Base-by-base conservation (phyloP, 2,797 vertebrate species). In the Eptatretus atami region DNA sequence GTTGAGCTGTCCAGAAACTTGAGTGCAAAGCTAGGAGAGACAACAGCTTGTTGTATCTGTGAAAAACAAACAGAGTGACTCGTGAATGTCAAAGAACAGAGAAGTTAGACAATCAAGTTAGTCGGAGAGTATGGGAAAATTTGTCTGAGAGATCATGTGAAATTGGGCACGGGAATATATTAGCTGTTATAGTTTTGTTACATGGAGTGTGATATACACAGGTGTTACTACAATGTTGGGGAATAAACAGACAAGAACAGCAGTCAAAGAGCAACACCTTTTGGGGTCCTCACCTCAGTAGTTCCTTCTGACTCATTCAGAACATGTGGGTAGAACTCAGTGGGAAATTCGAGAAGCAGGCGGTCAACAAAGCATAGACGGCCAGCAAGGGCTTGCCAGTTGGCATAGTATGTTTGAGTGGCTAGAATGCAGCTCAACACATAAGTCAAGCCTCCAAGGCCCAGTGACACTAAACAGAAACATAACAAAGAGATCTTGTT, bases 1-100 rank as follows among this genome's bases (percentile, higher is more conserved):
- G 83, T n/a, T n/a, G 82, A 79, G 73, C 84, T 82, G 68, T 86
- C 82, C 69, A 85, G 84, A 60, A 81, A 81, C 66, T 78, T 79
- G 69, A 86, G 72, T 8, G 82, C 69, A 68, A 83, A 68, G 70
- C 76, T 69, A 85, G 71, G 54, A 85, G 76, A 25, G 79, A 82
- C 63, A 85, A 75, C 71, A 86, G 77, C 71, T 82, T 85, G 72
- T 82, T 81, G 72, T 86, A 84, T 74, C 83, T 86, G 70, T 44
- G 19, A 19, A 44, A 44, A 44, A 8, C n/a, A n/a, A n/a, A n/a
- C 6, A 44, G 4, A 44, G 31, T 44, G 31, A 44, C 4, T 2
- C 3, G 31, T 44, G 31, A 44, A 44, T 44, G 31, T 44, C 31
- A 44, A 44, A 44, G 31, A 44, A 4, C 31, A 44, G 31, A n/a